Evolutionary conservation across 2,797 vertebrate genomes (phyloP).

Genomic region (Rhodeus uyekii): DNA sequence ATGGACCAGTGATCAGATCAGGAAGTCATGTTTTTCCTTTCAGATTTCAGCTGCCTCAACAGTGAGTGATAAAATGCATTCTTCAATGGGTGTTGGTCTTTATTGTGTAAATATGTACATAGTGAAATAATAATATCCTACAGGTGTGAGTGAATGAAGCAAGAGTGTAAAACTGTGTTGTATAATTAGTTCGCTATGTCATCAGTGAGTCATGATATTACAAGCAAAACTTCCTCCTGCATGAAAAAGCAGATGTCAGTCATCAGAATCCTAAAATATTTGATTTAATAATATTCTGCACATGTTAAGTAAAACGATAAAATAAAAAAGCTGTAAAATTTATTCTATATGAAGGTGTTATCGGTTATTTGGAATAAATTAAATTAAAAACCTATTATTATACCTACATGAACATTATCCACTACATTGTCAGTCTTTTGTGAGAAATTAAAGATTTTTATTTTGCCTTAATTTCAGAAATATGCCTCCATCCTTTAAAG

Average conservation of each 20-base stretch:
- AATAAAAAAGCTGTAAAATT: background rate
- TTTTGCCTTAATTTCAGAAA: constrained; percentile 73
- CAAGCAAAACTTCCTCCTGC: background rate
- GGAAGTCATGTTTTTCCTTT: too few relatives aligned
- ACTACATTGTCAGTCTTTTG: background rate
- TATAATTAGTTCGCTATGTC: too few relatives aligned
- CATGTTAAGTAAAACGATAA: background rate
- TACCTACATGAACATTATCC: constrained; percentile 61
- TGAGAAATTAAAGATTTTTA: background rate
- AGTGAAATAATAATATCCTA: background rate
- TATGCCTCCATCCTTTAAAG: constrained; percentile 91
- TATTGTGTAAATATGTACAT: background rate
- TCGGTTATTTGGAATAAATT: background rate
- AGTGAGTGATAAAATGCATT: too few relatives aligned
- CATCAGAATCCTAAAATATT: background rate
- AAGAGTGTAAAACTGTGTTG: too few relatives aligned
- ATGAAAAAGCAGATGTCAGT: background rate
- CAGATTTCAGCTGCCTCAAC: too few relatives aligned
- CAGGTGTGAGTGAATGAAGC: background rate
- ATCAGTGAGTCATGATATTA: too few relatives aligned
- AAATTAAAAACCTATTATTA: background rate
- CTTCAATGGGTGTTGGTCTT: too few relatives aligned
- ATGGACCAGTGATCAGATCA: too few relatives aligned
- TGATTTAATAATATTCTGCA: background rate
- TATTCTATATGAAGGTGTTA: background rate